Conservation (phyloP, 2,797 vertebrate genomes). For the Tenualosa ilisha region DNA sequence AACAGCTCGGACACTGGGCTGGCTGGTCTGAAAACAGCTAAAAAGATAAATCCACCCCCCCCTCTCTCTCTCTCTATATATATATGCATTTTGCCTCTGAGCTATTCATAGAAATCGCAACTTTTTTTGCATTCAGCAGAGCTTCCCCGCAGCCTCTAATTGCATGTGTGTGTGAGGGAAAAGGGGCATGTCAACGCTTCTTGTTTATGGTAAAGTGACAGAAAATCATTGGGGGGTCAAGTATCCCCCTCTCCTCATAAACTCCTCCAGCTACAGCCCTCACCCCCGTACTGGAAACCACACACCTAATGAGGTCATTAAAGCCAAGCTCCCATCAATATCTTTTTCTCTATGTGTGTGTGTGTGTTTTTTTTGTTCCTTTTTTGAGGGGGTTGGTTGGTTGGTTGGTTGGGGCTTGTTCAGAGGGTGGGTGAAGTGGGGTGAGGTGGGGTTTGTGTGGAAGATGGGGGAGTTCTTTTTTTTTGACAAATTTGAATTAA, state of each 20-base stretch:
- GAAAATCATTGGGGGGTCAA: slow-evolving; percentile 80
- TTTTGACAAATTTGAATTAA: slow-evolving; percentile 84
- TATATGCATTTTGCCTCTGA: slow-evolving; percentile 11
- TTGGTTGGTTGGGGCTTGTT: neutral
- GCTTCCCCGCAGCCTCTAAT: slow-evolving; percentile 74
- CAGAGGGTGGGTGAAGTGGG: neutral
- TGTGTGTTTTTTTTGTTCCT: slow-evolving; percentile 60
- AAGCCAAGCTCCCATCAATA: slow-evolving; percentile 79
- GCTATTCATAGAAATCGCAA: slow-evolving; percentile 42
- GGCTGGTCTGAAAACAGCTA: too few species aligned
- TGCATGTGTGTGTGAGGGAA: slow-evolving; percentile 60
- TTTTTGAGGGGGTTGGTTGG: neutral
- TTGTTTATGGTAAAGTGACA: slow-evolving; percentile 82
- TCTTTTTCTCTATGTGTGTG: slow-evolving; percentile 62
- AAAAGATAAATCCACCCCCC: too few species aligned
- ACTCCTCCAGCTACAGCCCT: slow-evolving; percentile 72
- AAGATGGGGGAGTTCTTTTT: slow-evolving; percentile 44
- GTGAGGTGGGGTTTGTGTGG: neutral
- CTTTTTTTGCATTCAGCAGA: slow-evolving; percentile 74
- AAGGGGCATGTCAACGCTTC: slow-evolving; percentile 67
- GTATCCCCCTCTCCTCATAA: slow-evolving; percentile 69
- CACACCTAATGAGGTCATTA: slow-evolving; percentile 83
- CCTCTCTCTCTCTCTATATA: slow-evolving; percentile 37
- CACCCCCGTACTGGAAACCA: slow-evolving; percentile 70
- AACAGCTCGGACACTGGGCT: too few species aligned